A percentile compares a stretch with the other conserved stretches of the same genome.
Evolutionary conservation across 2,797 vertebrate species (phyloP).

Genomic region (Rousettus madagascariensis): DNA sequence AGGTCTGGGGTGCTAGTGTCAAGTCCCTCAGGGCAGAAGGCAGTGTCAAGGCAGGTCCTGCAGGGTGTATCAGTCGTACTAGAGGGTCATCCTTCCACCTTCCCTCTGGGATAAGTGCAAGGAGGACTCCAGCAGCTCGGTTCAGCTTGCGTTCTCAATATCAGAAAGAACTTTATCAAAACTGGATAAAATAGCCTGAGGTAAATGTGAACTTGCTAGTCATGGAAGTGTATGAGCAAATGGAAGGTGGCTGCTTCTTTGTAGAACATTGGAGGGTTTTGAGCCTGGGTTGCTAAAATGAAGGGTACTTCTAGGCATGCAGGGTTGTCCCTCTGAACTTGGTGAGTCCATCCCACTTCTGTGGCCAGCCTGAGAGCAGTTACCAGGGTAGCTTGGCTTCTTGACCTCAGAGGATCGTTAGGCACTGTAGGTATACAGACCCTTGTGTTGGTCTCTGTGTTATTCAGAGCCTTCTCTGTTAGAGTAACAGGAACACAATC

Average conservation of each 20-base stretch:
- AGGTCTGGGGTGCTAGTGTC: neutral
- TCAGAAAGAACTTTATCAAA: neutral
- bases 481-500: neutral
- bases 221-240: neutral
- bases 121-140: neutral
- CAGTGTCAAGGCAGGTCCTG: neutral
- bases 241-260: neutral
- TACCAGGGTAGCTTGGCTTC: neutral
- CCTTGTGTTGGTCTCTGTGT: neutral
- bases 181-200: neutral
- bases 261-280: neutral
- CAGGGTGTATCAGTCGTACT: neutral
- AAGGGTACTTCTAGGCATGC: neutral
- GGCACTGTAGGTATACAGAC: neutral
- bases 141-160: neutral
- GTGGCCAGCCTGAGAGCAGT: neutral
- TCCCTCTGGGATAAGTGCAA: neutral
- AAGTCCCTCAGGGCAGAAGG: neutral
- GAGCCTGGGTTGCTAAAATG: neutral
- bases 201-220: neutral
- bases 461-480: neutral
- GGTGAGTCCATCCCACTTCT: neutral
- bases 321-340: neutral
- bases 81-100: neutral
- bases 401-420: accelerated